Percentiles rank a stretch among this genome's conserved stretches.
Evolutionary conservation across 2,888 invertebrate species (phyloP).

Genomic region (Yponomeuta plumbellus): DNA sequence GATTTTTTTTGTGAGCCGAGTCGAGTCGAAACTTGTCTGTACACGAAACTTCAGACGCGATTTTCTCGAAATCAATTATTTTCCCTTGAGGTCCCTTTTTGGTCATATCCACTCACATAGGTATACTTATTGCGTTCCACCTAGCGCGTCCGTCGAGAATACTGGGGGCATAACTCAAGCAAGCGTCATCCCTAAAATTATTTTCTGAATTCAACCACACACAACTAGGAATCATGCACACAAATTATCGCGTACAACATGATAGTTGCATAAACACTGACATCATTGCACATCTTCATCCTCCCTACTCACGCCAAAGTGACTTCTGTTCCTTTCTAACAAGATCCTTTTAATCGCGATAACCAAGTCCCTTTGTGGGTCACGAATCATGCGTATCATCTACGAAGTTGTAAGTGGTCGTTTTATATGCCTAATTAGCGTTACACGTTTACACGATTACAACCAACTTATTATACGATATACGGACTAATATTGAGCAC

Average conservation of each 20-base stretch:
- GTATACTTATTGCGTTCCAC: too few relatives aligned
- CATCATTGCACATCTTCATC: slow-evolving; percentile 6
- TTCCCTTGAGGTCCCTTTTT: too few relatives aligned
- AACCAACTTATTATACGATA: background rate
- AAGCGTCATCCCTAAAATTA: background rate
- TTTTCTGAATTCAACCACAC: background rate
- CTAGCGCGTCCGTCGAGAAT: too few relatives aligned
- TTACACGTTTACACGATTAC: background rate
- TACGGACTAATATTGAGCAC: background rate
- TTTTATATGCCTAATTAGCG: background rate
- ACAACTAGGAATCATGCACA: background rate
- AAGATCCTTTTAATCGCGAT: background rate
- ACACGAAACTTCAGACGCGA: too few relatives aligned
- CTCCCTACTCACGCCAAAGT: background rate
- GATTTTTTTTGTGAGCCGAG: too few relatives aligned
- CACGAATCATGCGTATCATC: background rate
- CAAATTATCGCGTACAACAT: background rate
- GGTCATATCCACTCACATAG: too few relatives aligned
- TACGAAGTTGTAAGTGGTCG: background rate
- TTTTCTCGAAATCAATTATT: too few relatives aligned
- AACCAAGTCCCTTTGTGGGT: background rate
- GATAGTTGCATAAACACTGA: background rate
- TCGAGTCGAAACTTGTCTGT: too few relatives aligned
- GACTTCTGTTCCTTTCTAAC: background rate
- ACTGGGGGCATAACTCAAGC: too few relatives aligned